Percentiles rank a stretch among this genome's conserved stretches.
phyloP scores from a whole-genome alignment of 2,113 vertebrate species.

The Pithys albifrons region DNA sequence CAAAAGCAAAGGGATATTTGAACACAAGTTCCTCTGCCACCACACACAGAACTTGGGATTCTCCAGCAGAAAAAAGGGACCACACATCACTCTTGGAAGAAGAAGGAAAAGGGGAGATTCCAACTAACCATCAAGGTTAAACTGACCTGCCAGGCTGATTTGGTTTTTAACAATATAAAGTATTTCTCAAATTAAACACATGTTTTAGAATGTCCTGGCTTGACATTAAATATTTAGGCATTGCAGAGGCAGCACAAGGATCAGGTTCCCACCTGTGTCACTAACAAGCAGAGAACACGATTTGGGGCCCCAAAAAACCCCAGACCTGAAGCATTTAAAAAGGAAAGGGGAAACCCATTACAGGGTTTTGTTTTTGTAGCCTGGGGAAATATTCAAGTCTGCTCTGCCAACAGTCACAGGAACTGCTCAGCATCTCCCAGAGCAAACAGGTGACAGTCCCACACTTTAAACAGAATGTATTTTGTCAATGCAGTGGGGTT shows the following conservation, averaged over 20 bases:
- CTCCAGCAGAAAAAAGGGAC: too few relatives aligned
- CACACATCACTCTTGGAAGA: too few relatives aligned
- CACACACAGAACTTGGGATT: too few relatives aligned
- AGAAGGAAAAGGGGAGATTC: too few relatives aligned
- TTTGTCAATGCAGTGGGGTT: rapidly evolving
- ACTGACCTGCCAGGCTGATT: too few relatives aligned
- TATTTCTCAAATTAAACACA: too few relatives aligned
- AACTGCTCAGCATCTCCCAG: rapidly evolving
- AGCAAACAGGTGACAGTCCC: neutral
- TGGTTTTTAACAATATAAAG: too few relatives aligned
- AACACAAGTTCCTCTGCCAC: too few relatives aligned
- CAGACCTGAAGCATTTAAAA: neutral
- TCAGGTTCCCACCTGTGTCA: neutral
- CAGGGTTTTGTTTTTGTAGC: neutral
- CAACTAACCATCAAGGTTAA: too few relatives aligned
- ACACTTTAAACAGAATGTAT: rapidly evolving
- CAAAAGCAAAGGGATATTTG: too few relatives aligned
- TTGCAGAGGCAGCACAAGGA: neutral
- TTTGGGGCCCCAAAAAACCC: neutral
- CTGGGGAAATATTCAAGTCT: neutral
- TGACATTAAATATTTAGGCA: neutral
- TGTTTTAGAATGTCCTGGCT: too few relatives aligned
- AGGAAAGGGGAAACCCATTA: rapidly evolving
- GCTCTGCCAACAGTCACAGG: neutral
- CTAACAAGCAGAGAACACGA: neutral